These are phyloP conservation scores for Hassar affinis DNA, from an alignment of 2,113 vertebrate genomes.

Conservation along the genomic window DNA sequence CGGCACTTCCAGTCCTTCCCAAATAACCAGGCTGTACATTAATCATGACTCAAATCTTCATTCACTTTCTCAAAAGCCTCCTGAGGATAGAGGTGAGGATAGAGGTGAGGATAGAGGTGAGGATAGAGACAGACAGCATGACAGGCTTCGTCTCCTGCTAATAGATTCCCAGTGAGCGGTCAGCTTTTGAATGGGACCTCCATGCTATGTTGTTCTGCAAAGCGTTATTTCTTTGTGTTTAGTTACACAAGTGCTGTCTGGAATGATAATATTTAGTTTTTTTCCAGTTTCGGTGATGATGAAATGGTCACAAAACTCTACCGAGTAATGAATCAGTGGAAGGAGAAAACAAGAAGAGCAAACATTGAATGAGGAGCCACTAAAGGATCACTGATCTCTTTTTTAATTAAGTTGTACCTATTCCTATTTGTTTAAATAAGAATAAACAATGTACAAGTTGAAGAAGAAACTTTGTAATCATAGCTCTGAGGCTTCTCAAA, in stretches of 20 bases:
- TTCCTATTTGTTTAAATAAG: neutral
- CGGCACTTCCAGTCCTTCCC: neutral
- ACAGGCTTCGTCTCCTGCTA: slow-evolving; percentile 31
- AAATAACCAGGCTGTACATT: neutral
- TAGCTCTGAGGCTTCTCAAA: neutral
- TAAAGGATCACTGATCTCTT: slow-evolving; percentile 12
- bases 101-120: slow-evolving; percentile 7
- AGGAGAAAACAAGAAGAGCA: slow-evolving; percentile 1
- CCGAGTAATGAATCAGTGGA: slow-evolving; percentile 25
- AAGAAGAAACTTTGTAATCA: neutral
- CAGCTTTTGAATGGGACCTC: slow-evolving; percentile 53
- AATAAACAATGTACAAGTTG: neutral
- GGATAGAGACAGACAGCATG: slow-evolving; percentile 28
- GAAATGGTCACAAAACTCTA: neutral
- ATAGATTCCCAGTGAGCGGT: slow-evolving; percentile 32
- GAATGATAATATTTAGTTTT: slow-evolving; percentile 63
- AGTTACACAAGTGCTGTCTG: slow-evolving; percentile 56
- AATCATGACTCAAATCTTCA: neutral
- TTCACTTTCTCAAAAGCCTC: neutral
- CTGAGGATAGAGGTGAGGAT: slow-evolving; percentile 6
- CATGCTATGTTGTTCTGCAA: slow-evolving; percentile 59
- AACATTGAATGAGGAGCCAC: slow-evolving; percentile 1
- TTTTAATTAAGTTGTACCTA: neutral
- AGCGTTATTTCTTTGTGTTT: slow-evolving; percentile 63
- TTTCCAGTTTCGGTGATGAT: slow-evolving; percentile 36